Base-by-base conservation (phyloP, 1,140 invertebrate species). In the Dysdera silvatica region DNA sequence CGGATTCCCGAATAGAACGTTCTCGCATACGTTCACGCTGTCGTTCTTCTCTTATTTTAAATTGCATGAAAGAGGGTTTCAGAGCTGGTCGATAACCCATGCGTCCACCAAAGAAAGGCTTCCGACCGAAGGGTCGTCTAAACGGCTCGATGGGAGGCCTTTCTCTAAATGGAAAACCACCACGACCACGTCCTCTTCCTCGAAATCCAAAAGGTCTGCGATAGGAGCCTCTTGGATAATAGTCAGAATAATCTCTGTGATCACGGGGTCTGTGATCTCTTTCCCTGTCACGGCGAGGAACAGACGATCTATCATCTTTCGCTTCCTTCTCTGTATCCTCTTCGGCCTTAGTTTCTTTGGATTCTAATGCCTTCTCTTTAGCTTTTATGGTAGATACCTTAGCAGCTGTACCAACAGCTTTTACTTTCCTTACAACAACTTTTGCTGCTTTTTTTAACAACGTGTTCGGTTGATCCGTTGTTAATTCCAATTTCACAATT, bases 401-500 rank as follows among this genome's bases (percentile, higher is more conserved):
- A 26, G 29, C 33, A 35, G 23, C 14, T 8, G 31, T 18, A 18
- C 41, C n/a, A 16, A 55, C 32, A 18, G 20, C 26, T 31, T 63
- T 62, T 8, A 47, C 47, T 28, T 51, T n/a, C n/a, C n/a, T n/a
- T n/a, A n/a, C n/a, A n/a, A n/a, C n/a, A n/a, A n/a, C n/a, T n/a
- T n/a, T n/a, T n/a, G n/a, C 61, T 20, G 43, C 29, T 23, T 63
- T 63, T 28, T 56, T 63, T 37, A 51, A 51, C 33, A 54, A 40
- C 8, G 45, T 43, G 43, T 20, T 56, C 2, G 61, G 61, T 7
- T 43, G 52, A 29, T 6, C 56, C 20, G 55, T 52, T 1, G 37
- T 28, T 77, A 89, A 87, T 77, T 95, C 91, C 45, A 97, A 90
- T 10, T 88, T 89, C 71, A 97, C 95, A 75, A 94, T 89, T 62